Evolutionary conservation across 2,888 invertebrate genomes (phyloP).

Genomic region (Melangyna quadrimaculata): DNA sequence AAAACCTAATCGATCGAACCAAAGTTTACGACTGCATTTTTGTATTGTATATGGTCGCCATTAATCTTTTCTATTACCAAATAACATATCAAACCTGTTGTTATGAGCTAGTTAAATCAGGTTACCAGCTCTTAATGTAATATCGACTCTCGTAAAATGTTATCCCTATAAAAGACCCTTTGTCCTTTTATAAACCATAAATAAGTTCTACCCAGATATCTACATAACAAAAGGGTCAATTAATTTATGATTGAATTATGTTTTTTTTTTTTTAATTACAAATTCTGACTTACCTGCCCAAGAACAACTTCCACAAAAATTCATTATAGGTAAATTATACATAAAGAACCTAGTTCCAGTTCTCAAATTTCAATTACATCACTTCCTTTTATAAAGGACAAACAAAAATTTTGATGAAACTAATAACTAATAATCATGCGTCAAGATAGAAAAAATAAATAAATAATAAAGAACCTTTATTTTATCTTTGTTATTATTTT

Average conservation of each 20-base stretch:
- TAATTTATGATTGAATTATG: background rate
- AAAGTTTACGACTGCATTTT: no score
- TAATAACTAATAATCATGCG: constrained; percentile 3
- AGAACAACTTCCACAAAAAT: background rate
- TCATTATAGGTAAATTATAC: background rate
- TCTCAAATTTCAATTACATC: background rate
- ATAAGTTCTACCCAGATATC: no score
- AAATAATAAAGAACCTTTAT: background rate
- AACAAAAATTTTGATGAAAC: background rate
- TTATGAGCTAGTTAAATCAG: no score
- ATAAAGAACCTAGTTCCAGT: background rate
- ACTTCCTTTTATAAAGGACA: background rate
- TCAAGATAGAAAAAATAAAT: background rate
- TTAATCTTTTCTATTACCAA: no score
- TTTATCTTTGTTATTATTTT: background rate
- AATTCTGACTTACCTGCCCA: background rate
- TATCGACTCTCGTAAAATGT: no score
- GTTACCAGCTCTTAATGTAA: no score
- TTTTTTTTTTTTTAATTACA: background rate
- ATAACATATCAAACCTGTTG: no score
- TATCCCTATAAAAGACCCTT: no score
- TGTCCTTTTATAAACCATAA: no score
- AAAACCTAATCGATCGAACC: no score
- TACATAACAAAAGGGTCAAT: no score
- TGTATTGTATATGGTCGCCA: no score